These are phyloP conservation scores for Drosophila fungiperda DNA, from an alignment of 2,888 invertebrate species.

Conservation along the genomic window DNA sequence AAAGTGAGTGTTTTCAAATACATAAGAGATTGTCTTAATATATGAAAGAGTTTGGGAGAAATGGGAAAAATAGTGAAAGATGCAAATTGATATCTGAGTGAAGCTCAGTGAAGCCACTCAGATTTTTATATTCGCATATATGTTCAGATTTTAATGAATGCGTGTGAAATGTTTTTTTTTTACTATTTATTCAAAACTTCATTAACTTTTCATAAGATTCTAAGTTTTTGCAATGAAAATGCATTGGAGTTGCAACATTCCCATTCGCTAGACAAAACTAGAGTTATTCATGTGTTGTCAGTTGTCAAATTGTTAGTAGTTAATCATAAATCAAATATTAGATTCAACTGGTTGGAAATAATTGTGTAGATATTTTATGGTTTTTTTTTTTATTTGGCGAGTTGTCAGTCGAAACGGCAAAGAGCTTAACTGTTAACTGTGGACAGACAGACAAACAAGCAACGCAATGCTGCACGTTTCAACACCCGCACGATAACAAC, in stretches of 20 bases:
- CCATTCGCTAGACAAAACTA: not conserved
- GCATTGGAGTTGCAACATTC: not conserved
- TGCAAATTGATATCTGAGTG: no score
- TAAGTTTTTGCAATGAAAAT: not conserved
- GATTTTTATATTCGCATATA: not conserved
- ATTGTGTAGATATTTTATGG: not conserved
- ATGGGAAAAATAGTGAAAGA: no score
- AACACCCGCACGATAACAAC: conserved; percentile 65
- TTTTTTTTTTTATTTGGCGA: not conserved
- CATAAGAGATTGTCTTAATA: no score
- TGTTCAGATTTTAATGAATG: not conserved
- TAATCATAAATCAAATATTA: conserved; percentile 19
- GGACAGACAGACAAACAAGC: conserved; percentile 5
- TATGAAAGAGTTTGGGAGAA: no score
- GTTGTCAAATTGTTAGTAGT: not conserved
- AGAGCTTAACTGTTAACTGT: conserved; percentile 20
- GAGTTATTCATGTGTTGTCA: conserved; percentile 30
- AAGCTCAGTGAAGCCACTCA: no score
- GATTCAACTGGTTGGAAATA: conserved; percentile 24
- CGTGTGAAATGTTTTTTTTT: not conserved
- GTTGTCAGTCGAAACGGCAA: conserved; percentile 11
- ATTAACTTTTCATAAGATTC: not conserved
- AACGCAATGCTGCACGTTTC: conserved; percentile 53
- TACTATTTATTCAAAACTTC: not conserved
- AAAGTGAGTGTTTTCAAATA: no score